These are phyloP conservation scores for Scyliorhinus canicula DNA, from an alignment of 2,797 vertebrate species.

Conservation along the genomic window DNA sequence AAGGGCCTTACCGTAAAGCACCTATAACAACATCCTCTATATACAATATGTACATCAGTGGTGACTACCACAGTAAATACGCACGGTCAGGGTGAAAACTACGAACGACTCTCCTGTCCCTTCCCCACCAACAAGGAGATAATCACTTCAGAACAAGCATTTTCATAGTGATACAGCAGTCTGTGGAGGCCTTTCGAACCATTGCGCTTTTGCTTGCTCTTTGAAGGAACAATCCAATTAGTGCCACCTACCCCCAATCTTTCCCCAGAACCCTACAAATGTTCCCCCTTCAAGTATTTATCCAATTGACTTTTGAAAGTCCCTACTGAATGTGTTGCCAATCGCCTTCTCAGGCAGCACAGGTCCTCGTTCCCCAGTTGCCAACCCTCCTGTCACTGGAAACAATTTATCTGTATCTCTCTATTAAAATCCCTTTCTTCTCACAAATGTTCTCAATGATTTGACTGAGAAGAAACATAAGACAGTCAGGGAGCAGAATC, in stretches of 20 bases:
- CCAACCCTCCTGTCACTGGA: background rate
- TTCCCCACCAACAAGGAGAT: background rate
- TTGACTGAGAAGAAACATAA: background rate
- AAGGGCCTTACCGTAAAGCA: too few relatives aligned
- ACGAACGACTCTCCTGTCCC: background rate
- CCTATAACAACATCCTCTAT: too few relatives aligned
- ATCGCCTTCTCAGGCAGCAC: background rate
- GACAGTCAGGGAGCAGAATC: background rate
- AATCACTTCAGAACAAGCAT: background rate
- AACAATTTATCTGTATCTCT: background rate
- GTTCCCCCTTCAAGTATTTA: background rate
- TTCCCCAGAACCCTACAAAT: background rate
- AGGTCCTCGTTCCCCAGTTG: background rate
- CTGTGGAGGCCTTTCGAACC: too few relatives aligned
- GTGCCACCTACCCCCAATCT: background rate
- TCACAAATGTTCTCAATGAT: background rate
- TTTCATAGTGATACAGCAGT: background rate
- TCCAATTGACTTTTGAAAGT: background rate
- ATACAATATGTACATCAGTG: too few relatives aligned
- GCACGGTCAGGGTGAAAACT: background rate
- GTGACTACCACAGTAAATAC: too few relatives aligned
- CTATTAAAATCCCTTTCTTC: background rate
- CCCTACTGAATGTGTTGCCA: background rate
- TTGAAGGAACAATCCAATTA: background rate
- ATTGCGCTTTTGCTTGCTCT: background rate